Evolutionary conservation across 2,113 vertebrate species (phyloP), one percentile per base, ranked within the genome.

Genomic region (Paramisgurnus dabryanus): DNA sequence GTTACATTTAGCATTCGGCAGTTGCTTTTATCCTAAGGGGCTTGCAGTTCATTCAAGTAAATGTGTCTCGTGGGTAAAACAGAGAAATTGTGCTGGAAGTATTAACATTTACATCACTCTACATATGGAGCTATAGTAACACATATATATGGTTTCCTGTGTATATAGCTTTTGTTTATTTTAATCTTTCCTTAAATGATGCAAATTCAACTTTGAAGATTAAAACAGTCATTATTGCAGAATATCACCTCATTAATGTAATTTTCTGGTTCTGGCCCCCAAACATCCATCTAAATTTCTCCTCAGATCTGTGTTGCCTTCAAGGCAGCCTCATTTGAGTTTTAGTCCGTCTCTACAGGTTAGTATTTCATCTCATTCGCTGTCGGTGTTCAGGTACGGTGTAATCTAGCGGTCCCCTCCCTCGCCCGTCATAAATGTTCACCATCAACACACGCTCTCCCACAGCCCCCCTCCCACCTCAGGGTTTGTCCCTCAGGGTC

Each of bases 401-500:
- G 60, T 66, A 76, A 73, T 82, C 53, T 65, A 57, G 49, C 65
- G 53, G 69, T 47, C 63, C 47, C n/a, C 17, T 17, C 61, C 10
- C 17, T 66, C 41, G 5, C 64, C 39, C 65, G 80, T 83, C 82
- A 64, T 50, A 84, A 81, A 66, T 49, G 45, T 57, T 87, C 84
- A 79, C 77, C 82, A 78, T 86, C 84, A 87, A 80, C 78, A 81
- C 69, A 18, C 70, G 40, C 57, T 66, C 15, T 57, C 78, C 53
- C 61, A 10, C 45, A 43, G 39, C 74, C 40, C 47, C 15, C 65
- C 61, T 76, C 83, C 73, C 86, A 87, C 89, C 84, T 85, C 84
- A 43, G 84, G 88, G 85, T 78, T 85, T 85, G 69, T 91, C 90
- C 90, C 80, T 82, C 74, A 76, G 88, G 90, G 53, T 89, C 82